Percentiles rank a stretch among this genome's conserved stretches.
Evolutionary conservation across 2,113 vertebrate species (phyloP).

Genomic region (Melanostigma gelatinosum): DNA sequence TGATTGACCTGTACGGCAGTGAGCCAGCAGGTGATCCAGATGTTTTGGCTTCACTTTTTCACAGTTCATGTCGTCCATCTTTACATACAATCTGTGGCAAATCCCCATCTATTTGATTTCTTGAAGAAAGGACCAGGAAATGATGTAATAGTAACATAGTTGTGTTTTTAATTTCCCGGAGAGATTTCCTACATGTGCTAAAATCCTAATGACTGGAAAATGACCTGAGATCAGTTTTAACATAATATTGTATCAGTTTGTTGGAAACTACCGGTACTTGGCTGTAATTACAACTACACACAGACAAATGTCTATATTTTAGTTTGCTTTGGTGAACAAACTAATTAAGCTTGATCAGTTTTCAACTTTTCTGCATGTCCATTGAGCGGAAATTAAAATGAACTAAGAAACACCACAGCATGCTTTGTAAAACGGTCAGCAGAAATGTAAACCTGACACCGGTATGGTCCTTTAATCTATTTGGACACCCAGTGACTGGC

Average conservation of each 20-base stretch:
- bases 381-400: not conserved
- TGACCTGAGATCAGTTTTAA: not conserved
- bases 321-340: not conserved
- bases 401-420: not conserved
- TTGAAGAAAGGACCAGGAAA: not conserved
- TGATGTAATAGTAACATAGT: not conserved
- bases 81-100: too few species aligned
- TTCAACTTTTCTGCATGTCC: not conserved
- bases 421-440: conserved; percentile 11
- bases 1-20: too few species aligned
- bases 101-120: not conserved
- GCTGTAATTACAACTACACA: not conserved
- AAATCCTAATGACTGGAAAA: not conserved
- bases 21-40: too few species aligned
- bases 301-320: not conserved
- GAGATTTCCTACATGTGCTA: not conserved
- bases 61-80: too few species aligned
- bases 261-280: not conserved
- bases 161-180: not conserved
- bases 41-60: too few species aligned
- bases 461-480: conserved; percentile 14
- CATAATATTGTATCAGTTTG: not conserved
- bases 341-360: not conserved
- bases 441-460: not conserved
- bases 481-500: not conserved